phyloP scores from a whole-genome alignment of 2,113 vertebrate genomes.

The Phasianus colchicus region DNA sequence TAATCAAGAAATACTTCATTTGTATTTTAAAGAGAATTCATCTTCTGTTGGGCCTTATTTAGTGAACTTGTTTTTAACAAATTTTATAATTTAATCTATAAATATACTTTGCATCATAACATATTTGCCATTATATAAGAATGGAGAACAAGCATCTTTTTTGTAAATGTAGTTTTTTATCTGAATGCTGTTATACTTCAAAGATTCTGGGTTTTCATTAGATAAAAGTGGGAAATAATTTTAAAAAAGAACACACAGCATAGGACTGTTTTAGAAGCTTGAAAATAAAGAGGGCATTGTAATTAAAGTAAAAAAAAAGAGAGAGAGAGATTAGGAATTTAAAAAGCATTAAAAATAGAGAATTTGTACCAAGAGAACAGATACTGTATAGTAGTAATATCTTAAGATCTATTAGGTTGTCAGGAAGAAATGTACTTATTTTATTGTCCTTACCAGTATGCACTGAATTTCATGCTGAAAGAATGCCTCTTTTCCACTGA shows the following conservation, averaged over 20 bases:
- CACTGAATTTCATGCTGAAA: slow-evolving; percentile 33
- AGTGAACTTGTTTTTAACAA: neutral
- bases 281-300: neutral
- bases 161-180: neutral
- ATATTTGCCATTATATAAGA: neutral
- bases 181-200: neutral
- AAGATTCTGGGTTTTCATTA: neutral
- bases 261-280: neutral
- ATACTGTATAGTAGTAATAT: neutral
- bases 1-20: neutral
- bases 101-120: neutral
- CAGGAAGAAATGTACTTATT: slow-evolving; percentile 29
- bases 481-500: neutral
- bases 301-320: neutral
- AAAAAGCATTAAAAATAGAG: neutral
- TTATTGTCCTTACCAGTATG: slow-evolving; percentile 46
- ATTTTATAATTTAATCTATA: neutral
- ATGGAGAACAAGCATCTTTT: neutral
- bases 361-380: neutral
- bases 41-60: neutral
- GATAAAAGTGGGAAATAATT: neutral
- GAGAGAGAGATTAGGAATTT: neutral
- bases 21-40: neutral
- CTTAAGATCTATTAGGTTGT: neutral
- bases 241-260: neutral